These are phyloP conservation scores for Setipinna tenuifilis DNA, from an alignment of 2,797 vertebrate genomes.

Conservation along the genomic window DNA sequence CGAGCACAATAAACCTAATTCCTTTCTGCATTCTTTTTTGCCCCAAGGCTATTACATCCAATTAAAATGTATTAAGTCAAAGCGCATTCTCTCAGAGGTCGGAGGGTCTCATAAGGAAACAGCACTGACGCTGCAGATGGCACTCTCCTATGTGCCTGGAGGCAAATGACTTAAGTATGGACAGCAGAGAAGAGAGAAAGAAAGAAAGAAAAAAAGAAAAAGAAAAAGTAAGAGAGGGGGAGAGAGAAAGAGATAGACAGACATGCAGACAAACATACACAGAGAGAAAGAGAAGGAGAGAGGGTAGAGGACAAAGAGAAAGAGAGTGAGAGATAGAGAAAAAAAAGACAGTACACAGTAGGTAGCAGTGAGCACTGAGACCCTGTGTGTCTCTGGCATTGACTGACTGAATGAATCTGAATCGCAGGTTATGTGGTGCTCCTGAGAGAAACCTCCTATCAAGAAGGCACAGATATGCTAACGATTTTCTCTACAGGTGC, in stretches of 20 bases:
- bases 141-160: not conserved
- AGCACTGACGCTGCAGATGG: not conserved
- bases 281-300: too few species aligned
- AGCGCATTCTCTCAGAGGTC: constrained; percentile 11
- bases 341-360: not conserved
- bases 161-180: constrained; percentile 3
- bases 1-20: not conserved
- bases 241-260: too few species aligned
- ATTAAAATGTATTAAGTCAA: constrained; percentile 50
- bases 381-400: not conserved
- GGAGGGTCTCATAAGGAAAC: not conserved
- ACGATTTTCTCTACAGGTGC: not conserved
- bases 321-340: not conserved
- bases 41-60: constrained; percentile 41
- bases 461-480: not conserved
- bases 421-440: not conserved
- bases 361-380: not conserved
- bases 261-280: too few species aligned
- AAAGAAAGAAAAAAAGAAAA: not conserved
- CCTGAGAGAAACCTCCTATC: not conserved
- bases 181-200: not conserved
- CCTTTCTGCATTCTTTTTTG: not conserved
- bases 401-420: not conserved
- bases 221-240: not conserved
- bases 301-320: not conserved